Evolutionary conservation across 2,888 invertebrate genomes (phyloP).

Genomic region (Dryobotodes eremita): DNA sequence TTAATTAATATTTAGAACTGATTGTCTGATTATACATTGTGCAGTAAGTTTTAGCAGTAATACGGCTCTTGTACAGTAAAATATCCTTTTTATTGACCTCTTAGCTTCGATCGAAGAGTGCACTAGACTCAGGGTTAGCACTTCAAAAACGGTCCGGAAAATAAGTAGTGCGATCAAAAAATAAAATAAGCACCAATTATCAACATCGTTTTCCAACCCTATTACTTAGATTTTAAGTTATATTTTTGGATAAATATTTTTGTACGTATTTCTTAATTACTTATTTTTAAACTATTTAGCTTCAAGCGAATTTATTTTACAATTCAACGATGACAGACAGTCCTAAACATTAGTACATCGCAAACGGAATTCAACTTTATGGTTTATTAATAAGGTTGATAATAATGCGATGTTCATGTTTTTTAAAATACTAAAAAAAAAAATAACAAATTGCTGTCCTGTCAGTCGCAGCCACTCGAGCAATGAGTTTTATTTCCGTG

Average conservation of each 20-base stretch:
- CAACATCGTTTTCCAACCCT: background rate
- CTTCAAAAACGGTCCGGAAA: background rate
- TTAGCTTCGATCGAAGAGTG: background rate
- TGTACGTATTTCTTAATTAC: background rate
- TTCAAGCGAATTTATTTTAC: background rate
- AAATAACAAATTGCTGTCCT: background rate
- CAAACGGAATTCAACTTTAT: background rate
- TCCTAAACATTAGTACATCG: background rate
- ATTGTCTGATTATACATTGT: constrained; percentile 5
- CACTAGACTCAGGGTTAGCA: background rate
- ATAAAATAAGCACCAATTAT: background rate
- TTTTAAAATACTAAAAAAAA: too few species aligned
- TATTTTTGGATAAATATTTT: background rate
- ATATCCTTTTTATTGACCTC: background rate
- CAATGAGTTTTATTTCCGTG: background rate
- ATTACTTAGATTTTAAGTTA: background rate
- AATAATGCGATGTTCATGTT: background rate
- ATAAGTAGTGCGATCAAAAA: background rate
- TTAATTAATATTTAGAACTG: constrained; percentile 22
- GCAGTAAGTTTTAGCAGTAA: constrained; percentile 13
- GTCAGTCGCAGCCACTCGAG: background rate
- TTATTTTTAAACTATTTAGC: background rate
- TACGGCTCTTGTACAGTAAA: constrained; percentile 27
- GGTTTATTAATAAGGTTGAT: background rate
- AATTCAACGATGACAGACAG: background rate